Base-by-base conservation (phyloP, 2,888 invertebrate genomes). In the Hyles lineata region DNA sequence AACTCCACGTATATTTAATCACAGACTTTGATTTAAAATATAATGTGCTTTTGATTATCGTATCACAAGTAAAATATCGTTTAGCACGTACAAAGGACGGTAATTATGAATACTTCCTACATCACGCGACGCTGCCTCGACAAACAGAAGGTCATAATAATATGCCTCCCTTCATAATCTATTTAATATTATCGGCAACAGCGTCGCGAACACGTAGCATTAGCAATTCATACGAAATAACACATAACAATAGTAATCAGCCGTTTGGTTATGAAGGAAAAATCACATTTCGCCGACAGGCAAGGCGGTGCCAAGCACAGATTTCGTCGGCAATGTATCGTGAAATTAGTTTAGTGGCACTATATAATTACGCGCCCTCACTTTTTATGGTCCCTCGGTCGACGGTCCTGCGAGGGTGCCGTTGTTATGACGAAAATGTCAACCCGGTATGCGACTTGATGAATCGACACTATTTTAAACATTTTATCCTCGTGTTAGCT, bases 301-400 rank as follows among this genome's bases (percentile, higher is more conserved):
- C 89, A 82, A 89, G 90, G 89, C 89, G 90, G 94, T 94, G 94
- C 94, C 94, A 92, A 90, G 93, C 92, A 90, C 94, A 94, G 94
- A 94, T 94, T 94, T 93, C 89, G 92, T 87, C 89, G 92, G 92
- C 94, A 93, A 93, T 94, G 93, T 94, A 94, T 93, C 94, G 94
- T 94, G 93, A 94, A 94, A 94, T 94, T 94, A 94, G 94, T 94
- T 94, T 94, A 93, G 92, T 93, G 92, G 92, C 92, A 94, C 93
- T 94, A 94, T 94, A 93, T 94, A 94, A 94, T 94, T 94, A 94
- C 90, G 92, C 87, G 87, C 90, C 92, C 93, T 89, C 86, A 88
- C 87, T 93, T 94, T 94, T 94, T 94, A 92, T 92, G 84, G 89
- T 84, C 90, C 90, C 89, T 85, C 82, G 81, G 80, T 78, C 81